Evolutionary conservation across 2,113 vertebrate genomes (phyloP).

Genomic region (Dascyllus trimaculatus): DNA sequence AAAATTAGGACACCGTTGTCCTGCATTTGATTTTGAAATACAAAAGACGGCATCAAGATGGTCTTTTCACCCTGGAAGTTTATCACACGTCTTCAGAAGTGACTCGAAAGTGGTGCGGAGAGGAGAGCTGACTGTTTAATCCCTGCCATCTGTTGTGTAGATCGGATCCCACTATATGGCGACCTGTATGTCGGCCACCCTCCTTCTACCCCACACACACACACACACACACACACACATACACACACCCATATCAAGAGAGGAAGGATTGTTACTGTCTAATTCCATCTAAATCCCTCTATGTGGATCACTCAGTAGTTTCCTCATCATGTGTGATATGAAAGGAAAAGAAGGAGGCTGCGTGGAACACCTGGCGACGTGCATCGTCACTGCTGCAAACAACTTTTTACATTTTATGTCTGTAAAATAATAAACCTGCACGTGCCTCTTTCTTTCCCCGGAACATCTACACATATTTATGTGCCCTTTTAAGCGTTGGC

Average conservation of each 20-base stretch:
- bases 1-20: too few relatives aligned
- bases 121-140: slow-evolving; percentile 65
- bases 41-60: background rate
- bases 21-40: background rate
- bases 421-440: slow-evolving; percentile 25
- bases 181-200: slow-evolving; percentile 75
- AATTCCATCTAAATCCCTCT: slow-evolving; percentile 74
- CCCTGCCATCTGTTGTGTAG: slow-evolving; percentile 75
- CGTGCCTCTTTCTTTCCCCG: background rate
- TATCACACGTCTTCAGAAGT: slow-evolving; percentile 25
- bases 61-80: background rate
- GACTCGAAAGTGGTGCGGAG: slow-evolving; percentile 61
- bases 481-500: slow-evolving; percentile 26
- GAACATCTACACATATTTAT: slow-evolving; percentile 28
- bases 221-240: slow-evolving; percentile 19
- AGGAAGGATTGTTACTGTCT: slow-evolving; percentile 58
- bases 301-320: slow-evolving; percentile 37
- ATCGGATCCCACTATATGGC: slow-evolving; percentile 65
- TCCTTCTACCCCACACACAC: slow-evolving; percentile 16
- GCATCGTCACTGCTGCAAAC: background rate
- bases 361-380: background rate
- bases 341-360: slow-evolving; percentile 23
- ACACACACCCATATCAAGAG: slow-evolving; percentile 32
- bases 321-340: slow-evolving; percentile 57
- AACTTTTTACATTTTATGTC: background rate